Evolutionary conservation across 2,888 invertebrate genomes (phyloP), one percentile per base, ranked within the genome.

Genomic region (Candidula unifasciata): DNA sequence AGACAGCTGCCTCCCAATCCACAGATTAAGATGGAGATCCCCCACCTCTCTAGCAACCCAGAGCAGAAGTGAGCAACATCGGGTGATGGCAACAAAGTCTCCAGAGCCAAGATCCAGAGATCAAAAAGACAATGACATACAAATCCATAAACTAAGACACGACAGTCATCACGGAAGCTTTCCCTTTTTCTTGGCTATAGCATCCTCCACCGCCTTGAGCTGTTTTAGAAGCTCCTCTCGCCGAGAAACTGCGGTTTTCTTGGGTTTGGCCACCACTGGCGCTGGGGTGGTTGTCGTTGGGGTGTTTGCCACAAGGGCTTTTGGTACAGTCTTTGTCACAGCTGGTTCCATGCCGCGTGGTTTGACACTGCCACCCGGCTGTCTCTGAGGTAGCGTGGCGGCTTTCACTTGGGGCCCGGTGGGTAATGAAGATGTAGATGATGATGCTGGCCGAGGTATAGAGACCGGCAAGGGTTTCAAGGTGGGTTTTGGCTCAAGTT

Each of bases 191-290:
- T 98, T 96, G n/a, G 98, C 98, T 91, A 99, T 99, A 57, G 99
- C 99, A 93, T 99, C 98, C 94, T 99, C 99, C 0, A 99, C 99
- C 30, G 98, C 98, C 93, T 98, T 97, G 83, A 99, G 94, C 94
- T 99, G 99, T 93, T 98, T 98, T 73, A 99, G 95, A 24, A 99
- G 95, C 93, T 99, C 99, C 93, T 99, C 99, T 79, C 99, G 95
- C 82, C 99, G 95, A 0, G 97, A 97, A 24, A 96, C 96, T 0
- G 97, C 96, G 82, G 93, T 93, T 90, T 94, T 94, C 91, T 94
- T 94, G n/a, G 81, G 69, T 78, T 85, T 87, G 44, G 13, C 44
- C 13, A 13, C 44, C 37, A 83, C 68, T 10, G 76, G 84, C 0
- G 85, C 35, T 18, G 84, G 44, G n/a, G 78, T 71, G 2, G 84